Evolutionary conservation across 1,140 invertebrate genomes (phyloP).

Genomic region (Cydia amplana): DNA sequence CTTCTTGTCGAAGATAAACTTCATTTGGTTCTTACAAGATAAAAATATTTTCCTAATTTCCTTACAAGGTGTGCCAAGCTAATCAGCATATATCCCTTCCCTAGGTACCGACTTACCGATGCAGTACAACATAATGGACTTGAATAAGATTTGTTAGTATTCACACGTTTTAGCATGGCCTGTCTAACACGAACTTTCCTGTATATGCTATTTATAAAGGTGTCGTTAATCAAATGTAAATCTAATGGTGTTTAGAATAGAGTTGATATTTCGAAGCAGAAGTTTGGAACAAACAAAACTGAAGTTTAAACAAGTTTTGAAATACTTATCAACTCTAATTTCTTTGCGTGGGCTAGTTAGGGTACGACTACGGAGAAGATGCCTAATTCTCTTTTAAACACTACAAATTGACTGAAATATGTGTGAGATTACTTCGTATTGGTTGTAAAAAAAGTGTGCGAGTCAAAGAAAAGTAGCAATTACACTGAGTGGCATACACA

Average conservation of each 20-base stretch:
- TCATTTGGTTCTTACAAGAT: not conserved
- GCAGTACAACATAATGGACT: slow-evolving; percentile 67
- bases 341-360: too few species aligned
- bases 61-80: slow-evolving; percentile 33
- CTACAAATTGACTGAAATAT: not conserved
- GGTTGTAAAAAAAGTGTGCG: too few species aligned
- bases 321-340: not conserved
- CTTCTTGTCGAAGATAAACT: too few species aligned
- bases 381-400: too few species aligned
- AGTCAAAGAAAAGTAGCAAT: not conserved
- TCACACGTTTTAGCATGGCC: slow-evolving; percentile 49
- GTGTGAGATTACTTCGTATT: too few species aligned
- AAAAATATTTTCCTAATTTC: not conserved
- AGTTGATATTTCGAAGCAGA: not conserved
- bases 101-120: slow-evolving; percentile 72
- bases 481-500: too few species aligned
- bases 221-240: not conserved
- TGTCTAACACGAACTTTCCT: slow-evolving; percentile 8
- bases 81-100: slow-evolving; percentile 51
- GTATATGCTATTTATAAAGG: not conserved
- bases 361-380: too few species aligned
- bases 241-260: not conserved
- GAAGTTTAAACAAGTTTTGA: not conserved
- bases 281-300: not conserved
- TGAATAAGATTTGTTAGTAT: slow-evolving; percentile 74